Base-by-base conservation (phyloP, 2,888 invertebrate genomes). In the Charanyca ferruginea region DNA sequence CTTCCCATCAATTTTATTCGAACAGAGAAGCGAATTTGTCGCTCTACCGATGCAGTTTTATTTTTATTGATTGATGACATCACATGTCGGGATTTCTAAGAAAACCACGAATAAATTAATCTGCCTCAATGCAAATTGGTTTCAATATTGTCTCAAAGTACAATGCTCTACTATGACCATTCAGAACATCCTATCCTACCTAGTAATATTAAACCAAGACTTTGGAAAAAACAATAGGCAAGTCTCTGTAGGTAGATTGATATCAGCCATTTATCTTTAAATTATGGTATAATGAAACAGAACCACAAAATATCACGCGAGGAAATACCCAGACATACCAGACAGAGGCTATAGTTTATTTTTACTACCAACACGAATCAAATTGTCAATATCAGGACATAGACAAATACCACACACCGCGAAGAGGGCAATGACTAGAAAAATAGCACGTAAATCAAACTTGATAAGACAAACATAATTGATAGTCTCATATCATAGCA, bases 1-100 rank as follows among this genome's bases (percentile, higher is more conserved):
- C 86, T 88, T 81, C 83, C 88, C 86, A 91, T 92, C 89, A 90
- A 92, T 90, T 91, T 90, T 89, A 89, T 91, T 89, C 85, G 84
- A 85, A 89, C 85, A 85, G 79, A 78, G 78, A 80, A 72, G 77
- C 77, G 81, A 82, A 86, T 87, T 86, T 88, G 85, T 84, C 83
- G 76, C 74, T 55, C 23, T 44, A 53, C 52, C 62, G 52, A 47
- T 84, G 84, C 82, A 85, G 78, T 85, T 83, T 78, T 77, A 72
- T 79, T 79, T 81, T 35, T 28, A 41, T 53, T 53, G 28, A 83
- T 77, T 70, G 35, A 51, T 61, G 32, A 64, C 45, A 47, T 73
- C 51, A 58, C 57, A 63, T 44, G 47, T 61, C 35, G 16, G 32
- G 47, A 62, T 64, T 59, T 51, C 23, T 45, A 53, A 49, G 20